These are phyloP conservation scores for Ephydatia muelleri DNA, from an alignment of 37 sponge, comb jelly and placozoan species.

Conservation along the genomic window DNA sequence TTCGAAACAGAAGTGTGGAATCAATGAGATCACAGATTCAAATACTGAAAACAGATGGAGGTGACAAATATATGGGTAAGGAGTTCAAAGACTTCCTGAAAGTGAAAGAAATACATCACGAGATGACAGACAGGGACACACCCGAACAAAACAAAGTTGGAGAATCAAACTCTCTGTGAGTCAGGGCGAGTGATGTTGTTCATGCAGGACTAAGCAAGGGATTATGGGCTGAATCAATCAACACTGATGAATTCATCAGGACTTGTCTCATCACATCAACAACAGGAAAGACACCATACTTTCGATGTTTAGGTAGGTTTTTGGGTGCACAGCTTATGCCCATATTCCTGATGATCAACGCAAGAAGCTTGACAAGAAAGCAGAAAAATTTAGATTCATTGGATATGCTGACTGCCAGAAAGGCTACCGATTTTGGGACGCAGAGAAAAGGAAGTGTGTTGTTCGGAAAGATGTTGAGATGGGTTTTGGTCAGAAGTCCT, in stretches of 20 bases:
- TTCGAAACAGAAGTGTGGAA: conserved; percentile 48
- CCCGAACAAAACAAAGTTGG: conserved; percentile 67
- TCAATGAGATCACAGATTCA: conserved; percentile 26
- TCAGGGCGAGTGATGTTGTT: conserved; percentile 51
- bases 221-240: conserved; percentile 57
- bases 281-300: conserved; percentile 35
- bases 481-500: background rate
- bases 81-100: conserved; percentile 52
- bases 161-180: conserved; percentile 49
- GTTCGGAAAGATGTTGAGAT: background rate
- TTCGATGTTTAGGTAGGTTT: conserved; percentile 50
- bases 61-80: conserved; percentile 53
- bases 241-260: conserved; percentile 32
- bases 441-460: no score
- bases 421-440: background rate
- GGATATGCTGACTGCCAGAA: background rate
- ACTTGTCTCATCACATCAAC: conserved; percentile 45
- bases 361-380: conserved; percentile 19
- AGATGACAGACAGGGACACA: conserved; percentile 46
- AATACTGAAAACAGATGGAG: conserved; percentile 44
- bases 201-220: conserved; percentile 39
- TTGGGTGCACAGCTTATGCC: conserved; percentile 63
- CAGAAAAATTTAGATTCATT: background rate
- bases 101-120: conserved; percentile 37
- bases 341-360: conserved; percentile 35